phyloP scores from a whole-genome alignment of 2,888 invertebrate species.

The Lepidochitona cinerea region DNA sequence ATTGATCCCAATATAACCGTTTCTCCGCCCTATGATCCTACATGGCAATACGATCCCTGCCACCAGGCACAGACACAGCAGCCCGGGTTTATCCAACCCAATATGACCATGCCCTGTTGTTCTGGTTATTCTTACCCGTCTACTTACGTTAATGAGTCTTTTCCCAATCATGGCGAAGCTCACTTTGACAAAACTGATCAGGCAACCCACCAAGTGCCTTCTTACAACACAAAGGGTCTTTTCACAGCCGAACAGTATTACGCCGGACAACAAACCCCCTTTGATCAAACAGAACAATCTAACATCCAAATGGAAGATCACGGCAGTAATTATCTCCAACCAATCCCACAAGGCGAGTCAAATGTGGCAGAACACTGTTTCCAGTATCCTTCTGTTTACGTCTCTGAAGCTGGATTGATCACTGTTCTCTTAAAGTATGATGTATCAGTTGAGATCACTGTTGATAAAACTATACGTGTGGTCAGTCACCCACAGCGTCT shows the following conservation, averaged over 20 bases:
- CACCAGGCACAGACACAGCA: too few species aligned
- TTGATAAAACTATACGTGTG: conserved; percentile 69
- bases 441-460: conserved; percentile 70
- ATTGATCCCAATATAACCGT: too few species aligned
- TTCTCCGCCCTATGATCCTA: too few species aligned
- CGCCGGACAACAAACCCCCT: not conserved
- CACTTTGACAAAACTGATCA: too few species aligned
- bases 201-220: not conserved
- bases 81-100: too few species aligned
- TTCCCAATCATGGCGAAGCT: too few species aligned
- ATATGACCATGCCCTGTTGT: too few species aligned
- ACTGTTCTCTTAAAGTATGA: conserved; percentile 68
- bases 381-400: conserved; percentile 66
- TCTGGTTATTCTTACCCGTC: too few species aligned
- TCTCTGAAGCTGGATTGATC: conserved; percentile 69
- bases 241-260: not conserved
- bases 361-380: not conserved
- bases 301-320: not conserved
- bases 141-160: too few species aligned
- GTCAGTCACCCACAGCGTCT: conserved; percentile 68
- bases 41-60: too few species aligned
- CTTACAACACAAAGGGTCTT: not conserved
- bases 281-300: not conserved
- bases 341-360: not conserved
- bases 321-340: not conserved